Conservation (phyloP, 2,888 invertebrate species). For the Dynastes grantii region DNA sequence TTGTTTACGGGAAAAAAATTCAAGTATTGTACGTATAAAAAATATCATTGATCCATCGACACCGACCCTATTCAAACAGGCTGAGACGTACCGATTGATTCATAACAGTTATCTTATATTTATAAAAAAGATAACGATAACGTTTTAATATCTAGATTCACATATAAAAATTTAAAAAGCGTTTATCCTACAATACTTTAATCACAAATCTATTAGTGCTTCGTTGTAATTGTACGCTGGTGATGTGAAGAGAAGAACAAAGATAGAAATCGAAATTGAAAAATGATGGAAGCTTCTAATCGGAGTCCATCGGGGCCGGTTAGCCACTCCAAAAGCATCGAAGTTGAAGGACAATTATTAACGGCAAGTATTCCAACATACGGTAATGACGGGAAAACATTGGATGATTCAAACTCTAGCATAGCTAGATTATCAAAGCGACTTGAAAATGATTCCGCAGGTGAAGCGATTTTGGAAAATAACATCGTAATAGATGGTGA, state of each 20-base stretch:
- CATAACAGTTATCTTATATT: conserved; percentile 1
- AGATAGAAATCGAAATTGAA: neutral
- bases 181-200: neutral
- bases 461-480: neutral
- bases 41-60: too few species aligned
- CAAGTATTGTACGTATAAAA: too few species aligned
- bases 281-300: neutral
- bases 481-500: neutral
- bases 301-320: neutral
- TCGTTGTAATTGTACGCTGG: neutral
- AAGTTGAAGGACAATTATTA: neutral
- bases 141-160: neutral
- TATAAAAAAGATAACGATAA: conserved; percentile 32
- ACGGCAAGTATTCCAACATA: neutral
- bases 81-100: neutral
- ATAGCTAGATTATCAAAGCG: neutral
- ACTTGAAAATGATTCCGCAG: neutral
- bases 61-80: neutral
- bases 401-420: neutral
- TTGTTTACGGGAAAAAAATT: too few species aligned
- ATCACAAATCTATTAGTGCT: neutral
- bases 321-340: neutral
- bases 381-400: neutral
- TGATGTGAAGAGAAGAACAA: neutral
- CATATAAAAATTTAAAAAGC: neutral